Conservation (phyloP, 1,140 invertebrate genomes). For the Drosophila neocordata region DNA sequence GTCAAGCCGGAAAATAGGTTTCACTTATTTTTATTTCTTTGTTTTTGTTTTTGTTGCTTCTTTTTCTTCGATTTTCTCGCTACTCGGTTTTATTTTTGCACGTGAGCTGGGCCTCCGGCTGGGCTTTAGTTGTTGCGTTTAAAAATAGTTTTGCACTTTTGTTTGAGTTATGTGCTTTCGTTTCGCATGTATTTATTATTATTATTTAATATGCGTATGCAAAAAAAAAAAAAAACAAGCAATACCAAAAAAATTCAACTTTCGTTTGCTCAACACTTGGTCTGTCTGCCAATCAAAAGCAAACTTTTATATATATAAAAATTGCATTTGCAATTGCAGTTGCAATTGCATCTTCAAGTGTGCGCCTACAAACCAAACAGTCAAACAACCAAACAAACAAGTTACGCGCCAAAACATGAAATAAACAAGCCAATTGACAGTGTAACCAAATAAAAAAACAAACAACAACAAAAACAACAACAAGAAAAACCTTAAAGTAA, state of each 20-base stretch:
- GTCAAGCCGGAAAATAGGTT: slow-evolving; percentile 21
- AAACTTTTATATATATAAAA: slow-evolving; percentile 8
- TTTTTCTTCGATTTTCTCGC: slow-evolving; percentile 41
- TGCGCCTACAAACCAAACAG: slow-evolving; percentile 26
- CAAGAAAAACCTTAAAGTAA: neutral
- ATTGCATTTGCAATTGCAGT: slow-evolving; percentile 23
- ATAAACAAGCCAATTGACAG: slow-evolving; percentile 74
- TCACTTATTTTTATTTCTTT: slow-evolving; percentile 30
- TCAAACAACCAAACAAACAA: slow-evolving; percentile 58
- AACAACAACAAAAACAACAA: slow-evolving; percentile 6
- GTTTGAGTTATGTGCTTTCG: neutral
- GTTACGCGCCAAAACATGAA: slow-evolving; percentile 76
- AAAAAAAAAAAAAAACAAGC: neutral
- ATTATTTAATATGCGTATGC: slow-evolving; percentile 5
- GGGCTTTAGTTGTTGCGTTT: slow-evolving; percentile 24
- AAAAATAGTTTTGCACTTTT: slow-evolving; percentile 33
- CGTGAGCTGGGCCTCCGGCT: slow-evolving; percentile 35
- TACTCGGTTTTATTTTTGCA: slow-evolving; percentile 61
- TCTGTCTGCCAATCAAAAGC: slow-evolving; percentile 61
- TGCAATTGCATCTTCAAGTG: slow-evolving; percentile 42
- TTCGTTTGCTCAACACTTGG: slow-evolving; percentile 23
- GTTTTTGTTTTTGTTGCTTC: too few relatives aligned
- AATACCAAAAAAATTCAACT: neutral
- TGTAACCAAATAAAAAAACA: slow-evolving; percentile 29
- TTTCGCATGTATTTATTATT: slow-evolving; percentile 7